phyloP scores from a whole-genome alignment of 1,140 invertebrate genomes.

The Geopemphigus sp. region DNA sequence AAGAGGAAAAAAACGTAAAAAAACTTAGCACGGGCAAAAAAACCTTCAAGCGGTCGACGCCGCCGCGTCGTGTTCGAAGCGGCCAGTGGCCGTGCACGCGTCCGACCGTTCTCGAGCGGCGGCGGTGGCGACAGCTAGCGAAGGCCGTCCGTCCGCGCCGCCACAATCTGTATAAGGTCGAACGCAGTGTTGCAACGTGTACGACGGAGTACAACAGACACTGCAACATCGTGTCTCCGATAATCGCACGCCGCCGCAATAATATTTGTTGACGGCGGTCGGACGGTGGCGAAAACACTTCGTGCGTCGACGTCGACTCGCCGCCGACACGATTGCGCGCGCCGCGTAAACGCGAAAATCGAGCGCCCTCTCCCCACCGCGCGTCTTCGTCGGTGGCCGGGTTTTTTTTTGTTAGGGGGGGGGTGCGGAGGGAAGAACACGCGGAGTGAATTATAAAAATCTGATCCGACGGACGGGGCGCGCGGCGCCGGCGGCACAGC shows the following conservation, averaged over 20 bases:
- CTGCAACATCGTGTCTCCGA: slow-evolving; percentile 42
- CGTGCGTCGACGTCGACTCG: slow-evolving; percentile 21
- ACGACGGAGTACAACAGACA: neutral
- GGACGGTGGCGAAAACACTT: neutral
- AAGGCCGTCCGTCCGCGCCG: neutral
- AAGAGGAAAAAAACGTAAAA: neutral
- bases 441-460: too few relatives aligned
- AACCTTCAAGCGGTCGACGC: slow-evolving; percentile 29
- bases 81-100: too few relatives aligned
- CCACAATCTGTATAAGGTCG: slow-evolving; percentile 4
- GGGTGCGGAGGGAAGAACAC: too few relatives aligned
- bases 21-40: neutral
- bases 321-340: neutral
- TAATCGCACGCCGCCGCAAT: too few relatives aligned
- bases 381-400: too few relatives aligned
- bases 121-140: neutral
- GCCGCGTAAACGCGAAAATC: neutral
- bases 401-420: too few relatives aligned
- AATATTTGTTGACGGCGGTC: neutral
- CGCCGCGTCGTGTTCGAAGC: neutral
- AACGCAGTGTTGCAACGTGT: slow-evolving; percentile 47
- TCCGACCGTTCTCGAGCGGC: neutral
- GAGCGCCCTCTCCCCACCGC: too few relatives aligned
- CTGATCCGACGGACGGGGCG: neutral
- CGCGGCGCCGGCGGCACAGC: neutral